Percentiles rank a stretch among this genome's conserved stretches.
Conservation (phyloP, 2,797 vertebrate genomes). For the Pyrocephalus nanus region DNA sequence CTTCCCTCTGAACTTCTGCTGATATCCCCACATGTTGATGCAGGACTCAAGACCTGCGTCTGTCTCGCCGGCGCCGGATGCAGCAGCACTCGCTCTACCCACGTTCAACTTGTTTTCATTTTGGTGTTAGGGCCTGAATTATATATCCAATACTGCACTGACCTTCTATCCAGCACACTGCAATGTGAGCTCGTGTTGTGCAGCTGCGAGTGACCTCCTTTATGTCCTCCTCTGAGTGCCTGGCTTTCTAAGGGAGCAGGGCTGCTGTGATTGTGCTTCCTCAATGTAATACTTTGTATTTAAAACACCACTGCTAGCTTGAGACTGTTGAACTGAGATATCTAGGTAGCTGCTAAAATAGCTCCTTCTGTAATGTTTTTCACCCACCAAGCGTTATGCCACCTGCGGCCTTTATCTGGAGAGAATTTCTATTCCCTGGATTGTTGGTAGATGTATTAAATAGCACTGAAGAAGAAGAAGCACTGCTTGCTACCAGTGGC, state of each 20-base stretch:
- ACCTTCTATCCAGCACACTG: neutral
- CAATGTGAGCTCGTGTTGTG: neutral
- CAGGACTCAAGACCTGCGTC: neutral
- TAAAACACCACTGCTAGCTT: constrained; percentile 6
- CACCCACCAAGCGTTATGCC: neutral
- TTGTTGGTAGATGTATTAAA: neutral
- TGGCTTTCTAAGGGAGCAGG: neutral
- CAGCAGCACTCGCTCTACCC: neutral
- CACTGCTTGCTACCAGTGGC: neutral
- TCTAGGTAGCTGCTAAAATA: neutral
- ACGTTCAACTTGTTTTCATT: neutral
- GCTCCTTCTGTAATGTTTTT: neutral
- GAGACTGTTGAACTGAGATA: neutral
- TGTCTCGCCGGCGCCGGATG: accelerated
- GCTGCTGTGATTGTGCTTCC: neutral
- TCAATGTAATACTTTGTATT: neutral
- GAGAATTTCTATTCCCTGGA: constrained; percentile 11
- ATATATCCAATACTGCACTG: neutral
- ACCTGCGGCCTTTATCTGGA: neutral
- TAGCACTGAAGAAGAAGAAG: neutral
- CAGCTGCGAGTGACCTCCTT: neutral
- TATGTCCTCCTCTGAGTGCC: neutral
- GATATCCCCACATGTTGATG: neutral
- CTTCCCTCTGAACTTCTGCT: neutral
- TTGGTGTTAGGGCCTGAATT: neutral